Evolutionary conservation across 1,140 invertebrate species (phyloP).

Genomic region (Argopecten irradians): DNA sequence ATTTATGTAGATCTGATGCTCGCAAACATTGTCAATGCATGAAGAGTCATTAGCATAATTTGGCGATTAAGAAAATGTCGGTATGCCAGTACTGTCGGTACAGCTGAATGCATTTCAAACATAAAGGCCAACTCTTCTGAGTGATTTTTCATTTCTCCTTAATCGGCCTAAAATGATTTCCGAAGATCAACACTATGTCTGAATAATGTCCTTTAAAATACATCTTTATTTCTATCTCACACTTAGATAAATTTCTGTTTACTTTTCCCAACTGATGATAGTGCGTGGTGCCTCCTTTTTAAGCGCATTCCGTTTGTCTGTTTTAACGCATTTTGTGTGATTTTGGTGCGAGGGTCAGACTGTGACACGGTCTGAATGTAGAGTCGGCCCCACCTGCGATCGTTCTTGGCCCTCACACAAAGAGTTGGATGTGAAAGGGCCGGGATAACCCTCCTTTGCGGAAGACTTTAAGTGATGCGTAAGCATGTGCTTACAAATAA

Average conservation of each 20-base stretch:
- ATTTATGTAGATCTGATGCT: no score
- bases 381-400: background rate
- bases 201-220: constrained; percentile 12
- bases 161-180: constrained; percentile 11
- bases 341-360: background rate
- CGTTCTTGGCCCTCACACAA: background rate
- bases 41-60: background rate
- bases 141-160: background rate
- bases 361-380: background rate
- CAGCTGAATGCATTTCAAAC: background rate
- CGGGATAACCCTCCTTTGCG: background rate
- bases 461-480: background rate
- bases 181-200: background rate
- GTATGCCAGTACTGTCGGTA: background rate
- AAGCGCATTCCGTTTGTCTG: constrained; percentile 15
- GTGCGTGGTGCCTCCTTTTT: background rate
- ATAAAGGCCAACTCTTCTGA: background rate
- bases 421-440: background rate
- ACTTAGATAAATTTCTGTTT: background rate
- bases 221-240: background rate
- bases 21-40: background rate
- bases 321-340: background rate
- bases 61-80: background rate
- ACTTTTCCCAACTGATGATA: constrained; percentile 14
- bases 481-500: background rate